Conservation (phyloP, 2,888 invertebrate genomes). For the Drosophila picticornis region DNA sequence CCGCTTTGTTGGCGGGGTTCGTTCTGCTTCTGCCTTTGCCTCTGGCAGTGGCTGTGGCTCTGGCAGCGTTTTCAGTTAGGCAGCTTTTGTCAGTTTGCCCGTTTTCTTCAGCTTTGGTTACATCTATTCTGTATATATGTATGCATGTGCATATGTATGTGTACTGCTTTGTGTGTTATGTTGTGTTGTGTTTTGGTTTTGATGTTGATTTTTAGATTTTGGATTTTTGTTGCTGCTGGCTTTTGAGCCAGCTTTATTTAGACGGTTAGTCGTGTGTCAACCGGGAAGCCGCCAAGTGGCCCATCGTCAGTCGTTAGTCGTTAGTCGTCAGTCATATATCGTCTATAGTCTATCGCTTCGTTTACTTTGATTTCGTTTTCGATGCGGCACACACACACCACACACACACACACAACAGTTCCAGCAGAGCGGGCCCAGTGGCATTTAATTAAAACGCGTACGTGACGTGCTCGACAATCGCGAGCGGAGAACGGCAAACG, state of each 20-base stretch:
- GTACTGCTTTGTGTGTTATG: conserved; percentile 31
- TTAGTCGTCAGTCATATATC: conserved; percentile 1
- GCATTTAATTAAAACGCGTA: conserved; percentile 74
- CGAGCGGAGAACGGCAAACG: conserved; percentile 38
- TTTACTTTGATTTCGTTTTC: conserved; percentile 49
- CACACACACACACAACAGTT: conserved; percentile 30
- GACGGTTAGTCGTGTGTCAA: conserved; percentile 82
- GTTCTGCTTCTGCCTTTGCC: conserved; percentile 22
- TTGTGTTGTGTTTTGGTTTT: conserved; percentile 41
- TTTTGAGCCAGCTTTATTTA: conserved; percentile 64
- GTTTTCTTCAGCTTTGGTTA: conserved; percentile 78
- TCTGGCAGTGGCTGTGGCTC: conserved; percentile 19
- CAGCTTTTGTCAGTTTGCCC: conserved; percentile 35
- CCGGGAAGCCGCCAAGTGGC: conserved; percentile 79
- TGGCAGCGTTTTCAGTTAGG: conserved; percentile 20
- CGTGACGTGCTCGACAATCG: conserved; percentile 45
- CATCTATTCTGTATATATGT: conserved; percentile 67
- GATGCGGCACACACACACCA: conserved; percentile 10
- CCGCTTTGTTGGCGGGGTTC: conserved; percentile 43
- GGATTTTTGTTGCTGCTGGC: conserved; percentile 44
- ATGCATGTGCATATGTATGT: conserved; percentile 47
- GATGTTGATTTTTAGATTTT: conserved; percentile 35
- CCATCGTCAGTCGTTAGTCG: conserved; percentile 28
- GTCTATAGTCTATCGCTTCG: conserved; percentile 8
- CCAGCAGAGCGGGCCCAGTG: conserved; percentile 30